Evolutionary conservation across 2,888 invertebrate genomes (phyloP).

Genomic region (Aelia acuminata): DNA sequence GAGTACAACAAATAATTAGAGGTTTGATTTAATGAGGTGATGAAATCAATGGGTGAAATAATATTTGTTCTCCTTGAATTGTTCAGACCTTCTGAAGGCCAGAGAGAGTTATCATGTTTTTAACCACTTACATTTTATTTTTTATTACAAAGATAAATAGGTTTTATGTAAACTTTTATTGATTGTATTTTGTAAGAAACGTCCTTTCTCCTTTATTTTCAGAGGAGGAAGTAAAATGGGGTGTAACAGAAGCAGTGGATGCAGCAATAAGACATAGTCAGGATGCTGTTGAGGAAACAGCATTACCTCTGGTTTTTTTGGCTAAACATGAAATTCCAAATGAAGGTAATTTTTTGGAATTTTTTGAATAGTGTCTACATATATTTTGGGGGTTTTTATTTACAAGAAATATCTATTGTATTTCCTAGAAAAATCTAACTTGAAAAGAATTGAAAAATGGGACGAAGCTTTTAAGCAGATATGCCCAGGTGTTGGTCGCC

Average conservation of each 20-base stretch:
- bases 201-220: conserved; percentile 62
- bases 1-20: no score
- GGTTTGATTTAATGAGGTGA: no score
- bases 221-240: conserved; percentile 83
- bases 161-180: not conserved
- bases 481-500: conserved; percentile 84
- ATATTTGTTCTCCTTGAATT: no score
- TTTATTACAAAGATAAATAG: not conserved
- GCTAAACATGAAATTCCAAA: conserved; percentile 78
- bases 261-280: conserved; percentile 85
- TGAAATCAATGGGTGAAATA: no score
- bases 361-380: no score
- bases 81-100: no score
- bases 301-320: conserved; percentile 86
- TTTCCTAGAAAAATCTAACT: conserved; percentile 61
- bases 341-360: conserved; percentile 72
- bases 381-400: not conserved
- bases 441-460: conserved; percentile 75
- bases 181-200: not conserved
- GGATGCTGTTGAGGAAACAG: conserved; percentile 71
- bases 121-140: not conserved
- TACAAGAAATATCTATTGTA: conserved; percentile 7
- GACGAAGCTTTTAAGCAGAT: conserved; percentile 92
- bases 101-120: no score
- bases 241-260: conserved; percentile 82